Evolutionary conservation across 2,113 vertebrate genomes (phyloP), one percentile per base, ranked within the genome.

Genomic region (Scophthalmus maximus): DNA sequence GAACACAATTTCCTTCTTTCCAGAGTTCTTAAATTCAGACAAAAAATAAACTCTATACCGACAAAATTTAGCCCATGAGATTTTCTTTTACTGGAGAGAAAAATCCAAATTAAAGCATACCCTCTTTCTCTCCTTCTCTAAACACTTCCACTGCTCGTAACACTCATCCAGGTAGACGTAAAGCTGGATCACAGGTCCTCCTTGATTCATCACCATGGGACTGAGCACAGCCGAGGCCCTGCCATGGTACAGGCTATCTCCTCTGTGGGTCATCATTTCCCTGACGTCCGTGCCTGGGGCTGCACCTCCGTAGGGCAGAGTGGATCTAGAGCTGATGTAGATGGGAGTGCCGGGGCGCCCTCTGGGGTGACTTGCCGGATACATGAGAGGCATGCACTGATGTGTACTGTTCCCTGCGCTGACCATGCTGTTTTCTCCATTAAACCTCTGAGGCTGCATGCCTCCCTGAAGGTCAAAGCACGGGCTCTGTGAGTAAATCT

Each of bases 111-210:
- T 4, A 60, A 55, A 67, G 8, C 72, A 42, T 89, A 96, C 96
- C 95, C 89, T 94, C 73, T 94, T 95, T 22, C 95, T 92, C 49
- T 97, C 95, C 26, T 85, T 94, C 83, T 96, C 94, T 84, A 97
- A 76, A 34, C 86, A 75, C 68, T 79, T 93, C 88, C 92, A 95
- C 66, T 96, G 94, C 51, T 95, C 92, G 0, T 64, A 93, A 25
- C 96, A 96, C 67, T 96, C 92, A 14, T 96, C 95, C 73, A 96
- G 87, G 1, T 65, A 74, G 52, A 64, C 0, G 23, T 93, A 92
- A 3, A 96, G 92, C 81, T 95, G 93, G 0, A 68, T 87, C 23
- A 88, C 73, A 0, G 94, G 87, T 18, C 82, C 88, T 20, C 87
- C 92, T 38, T 87, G 82, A 47, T 76, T 93, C 83, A 86, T 92